Evolutionary conservation across 1,140 invertebrate genomes (phyloP), one percentile per base, ranked within the genome.

Genomic region (Drepana arcuata): DNA sequence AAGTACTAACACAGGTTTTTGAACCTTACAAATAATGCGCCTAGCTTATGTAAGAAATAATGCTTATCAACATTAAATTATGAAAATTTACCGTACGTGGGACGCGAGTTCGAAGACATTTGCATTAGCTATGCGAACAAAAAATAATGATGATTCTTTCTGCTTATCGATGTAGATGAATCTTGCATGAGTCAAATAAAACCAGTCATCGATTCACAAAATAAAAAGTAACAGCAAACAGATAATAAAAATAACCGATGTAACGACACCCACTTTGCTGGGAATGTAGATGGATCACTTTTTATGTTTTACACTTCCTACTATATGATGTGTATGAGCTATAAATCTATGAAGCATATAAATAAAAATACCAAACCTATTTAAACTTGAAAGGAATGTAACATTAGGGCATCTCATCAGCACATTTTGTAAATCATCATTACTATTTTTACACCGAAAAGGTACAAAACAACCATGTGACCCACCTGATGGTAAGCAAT

Each of bases 181-280:
- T 47, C 27, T 36, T 27, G 45, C 37, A 42, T 65, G 54, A 56
- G 15, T 55, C 50, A 55, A 58, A 49, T 40, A 41, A 44, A 67
- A 47, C 56, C 45, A 49, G 50, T 58, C 48, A 45, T 57, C 52
- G 48, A 48, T 44, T 40, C 34, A 52, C 46, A 59, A 50, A 54
- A 56, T 49, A 54, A 52, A 59, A 36, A 35, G 23, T 46, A 55
- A 46, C 37, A 31, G 47, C 36, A 44, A 39, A 44, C 41, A 46
- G 39, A 48, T 53, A 47, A 45, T 45, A 54, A 58, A 54, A 36
- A 40, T 46, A 46, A 48, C 43, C 41, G 41, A 47, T 49, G 47
- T 52, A 47, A 37, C 46, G 30, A 49, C 44, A 43, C 36, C 33
- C 34, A 49, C 43, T 38, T 40, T 25, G 31, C 7, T 31, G 2